phyloP scores from a whole-genome alignment of 2,888 invertebrate genomes.

The Teleogryllus oceanicus region DNA sequence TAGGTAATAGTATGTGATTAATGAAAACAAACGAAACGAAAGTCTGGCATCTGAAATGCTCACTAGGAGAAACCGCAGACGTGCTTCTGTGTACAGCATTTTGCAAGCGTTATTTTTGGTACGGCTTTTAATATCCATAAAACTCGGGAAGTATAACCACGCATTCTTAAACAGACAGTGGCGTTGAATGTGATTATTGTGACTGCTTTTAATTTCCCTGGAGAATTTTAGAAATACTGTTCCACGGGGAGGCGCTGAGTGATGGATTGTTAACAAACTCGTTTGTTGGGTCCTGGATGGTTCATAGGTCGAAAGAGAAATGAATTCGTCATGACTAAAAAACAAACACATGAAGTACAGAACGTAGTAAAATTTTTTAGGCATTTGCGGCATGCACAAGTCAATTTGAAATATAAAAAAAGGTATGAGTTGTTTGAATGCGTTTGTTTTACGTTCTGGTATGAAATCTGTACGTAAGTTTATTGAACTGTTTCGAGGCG shows the following conservation, averaged over 20 bases:
- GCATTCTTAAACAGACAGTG: not conserved
- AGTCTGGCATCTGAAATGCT: too few relatives aligned
- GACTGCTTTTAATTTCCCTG: conserved; percentile 1
- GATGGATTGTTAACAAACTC: conserved; percentile 10
- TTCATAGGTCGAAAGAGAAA: not conserved
- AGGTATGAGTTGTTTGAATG: too few relatives aligned
- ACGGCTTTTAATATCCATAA: not conserved
- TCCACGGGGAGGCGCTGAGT: not conserved
- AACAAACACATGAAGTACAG: not conserved
- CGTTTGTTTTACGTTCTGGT: too few relatives aligned
- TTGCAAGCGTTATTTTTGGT: not conserved
- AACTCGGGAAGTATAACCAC: not conserved
- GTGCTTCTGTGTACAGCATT: not conserved
- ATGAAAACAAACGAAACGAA: too few relatives aligned
- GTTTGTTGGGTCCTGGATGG: not conserved
- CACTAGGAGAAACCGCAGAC: too few relatives aligned
- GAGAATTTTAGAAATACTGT: not conserved
- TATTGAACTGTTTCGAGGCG: too few relatives aligned
- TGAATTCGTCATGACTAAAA: not conserved
- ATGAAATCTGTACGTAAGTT: too few relatives aligned
- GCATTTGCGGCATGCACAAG: too few relatives aligned
- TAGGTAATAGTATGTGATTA: too few relatives aligned
- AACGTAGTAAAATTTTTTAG: too few relatives aligned
- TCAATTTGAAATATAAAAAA: too few relatives aligned
- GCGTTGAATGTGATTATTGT: not conserved